Conservation (phyloP, 2,797 vertebrate species). For the Helarctos malayanus region DNA sequence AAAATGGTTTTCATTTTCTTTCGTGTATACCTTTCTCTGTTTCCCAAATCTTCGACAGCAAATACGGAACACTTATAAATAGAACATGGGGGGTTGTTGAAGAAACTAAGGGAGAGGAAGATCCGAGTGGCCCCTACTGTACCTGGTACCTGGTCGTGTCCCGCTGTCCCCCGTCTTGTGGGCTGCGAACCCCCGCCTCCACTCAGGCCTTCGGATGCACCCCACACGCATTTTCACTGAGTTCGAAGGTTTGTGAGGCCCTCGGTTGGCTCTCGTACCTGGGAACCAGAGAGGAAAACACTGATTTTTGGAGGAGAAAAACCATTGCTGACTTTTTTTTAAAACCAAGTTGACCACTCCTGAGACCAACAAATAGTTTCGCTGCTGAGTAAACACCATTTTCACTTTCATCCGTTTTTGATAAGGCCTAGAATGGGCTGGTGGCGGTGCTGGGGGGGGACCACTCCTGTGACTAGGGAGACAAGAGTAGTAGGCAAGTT, state of each 20-base stretch:
- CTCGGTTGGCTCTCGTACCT: background rate
- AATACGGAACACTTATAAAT: background rate
- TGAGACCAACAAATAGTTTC: background rate
- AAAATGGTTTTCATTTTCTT: background rate
- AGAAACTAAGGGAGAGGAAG: background rate
- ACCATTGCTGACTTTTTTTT: background rate
- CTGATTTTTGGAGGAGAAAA: background rate
- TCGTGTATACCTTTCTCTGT: background rate
- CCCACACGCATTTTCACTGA: background rate
- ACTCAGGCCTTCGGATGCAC: background rate
- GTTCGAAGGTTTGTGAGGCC: background rate
- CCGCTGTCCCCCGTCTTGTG: accelerated
- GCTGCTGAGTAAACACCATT: background rate
- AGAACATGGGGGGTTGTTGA: background rate
- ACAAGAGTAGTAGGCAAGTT: background rate
- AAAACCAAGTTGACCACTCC: background rate
- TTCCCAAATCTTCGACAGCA: background rate
- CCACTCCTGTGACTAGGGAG: background rate
- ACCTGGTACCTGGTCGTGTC: no score
- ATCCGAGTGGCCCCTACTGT: accelerated
- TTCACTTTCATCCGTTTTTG: background rate
- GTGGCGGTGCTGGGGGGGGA: no score
- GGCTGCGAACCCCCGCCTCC: accelerated
- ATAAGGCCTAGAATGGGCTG: background rate
- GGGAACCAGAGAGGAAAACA: background rate